Evolutionary conservation across 2,797 vertebrate species (phyloP).

Genomic region (Aythya fuligula): DNA sequence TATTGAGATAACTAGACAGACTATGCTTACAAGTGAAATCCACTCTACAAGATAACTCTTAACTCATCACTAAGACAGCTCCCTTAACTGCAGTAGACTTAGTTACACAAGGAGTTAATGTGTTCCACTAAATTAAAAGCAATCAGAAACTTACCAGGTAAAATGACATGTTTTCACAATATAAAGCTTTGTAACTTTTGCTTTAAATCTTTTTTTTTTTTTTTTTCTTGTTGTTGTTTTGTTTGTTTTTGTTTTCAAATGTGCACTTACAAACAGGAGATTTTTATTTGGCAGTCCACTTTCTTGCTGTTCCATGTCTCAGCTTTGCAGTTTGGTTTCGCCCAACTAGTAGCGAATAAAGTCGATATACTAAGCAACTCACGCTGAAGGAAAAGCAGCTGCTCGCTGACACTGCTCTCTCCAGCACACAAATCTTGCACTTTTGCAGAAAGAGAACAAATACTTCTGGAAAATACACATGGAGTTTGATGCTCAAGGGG

Average conservation of each 20-base stretch:
- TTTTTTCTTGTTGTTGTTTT: no score
- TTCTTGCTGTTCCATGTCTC: fast-evolving
- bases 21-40: not conserved
- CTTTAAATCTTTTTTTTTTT: not conserved
- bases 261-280: not conserved
- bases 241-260: not conserved
- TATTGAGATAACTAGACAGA: not conserved
- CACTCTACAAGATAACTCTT: not conserved
- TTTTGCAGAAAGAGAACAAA: slow-evolving; percentile 52
- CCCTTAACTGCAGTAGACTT: not conserved
- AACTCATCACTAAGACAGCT: not conserved
- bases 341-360: not conserved
- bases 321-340: not conserved
- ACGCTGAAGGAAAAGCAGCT: slow-evolving; percentile 62
- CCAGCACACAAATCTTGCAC: slow-evolving; percentile 55
- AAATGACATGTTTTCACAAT: not conserved
- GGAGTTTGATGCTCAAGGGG: slow-evolving; percentile 50
- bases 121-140: not conserved
- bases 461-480: slow-evolving; percentile 51
- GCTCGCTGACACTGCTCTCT: slow-evolving; percentile 32
- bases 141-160: not conserved
- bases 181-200: not conserved
- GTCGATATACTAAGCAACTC: not conserved
- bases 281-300: not conserved
- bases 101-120: not conserved